phyloP scores from a whole-genome alignment of 2,113 vertebrate species.

The cat (Felis catus) region F.catus_Fca126_mat1.0 CM031419.1:123856001-123856500 shows the following conservation, averaged over 20 bases:
- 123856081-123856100: slow-evolving; percentile 59
- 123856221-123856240: slow-evolving; percentile 23
- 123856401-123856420: not conserved
- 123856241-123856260: slow-evolving; percentile 56
- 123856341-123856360: not conserved
- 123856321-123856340: not conserved
- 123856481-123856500: not conserved
- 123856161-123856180: slow-evolving; percentile 66
- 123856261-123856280: slow-evolving; percentile 56
- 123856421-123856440: not conserved
- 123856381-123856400: not conserved
- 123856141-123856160: slow-evolving; percentile 39
- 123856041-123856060: not conserved
- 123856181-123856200: not conserved
- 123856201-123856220: slow-evolving; percentile 56
- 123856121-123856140: slow-evolving; percentile 51
- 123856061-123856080: slow-evolving; percentile 59
- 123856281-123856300: not conserved
- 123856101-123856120: slow-evolving; percentile 68
- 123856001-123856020: not conserved
- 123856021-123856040: not conserved
- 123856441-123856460: not conserved
- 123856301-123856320: not conserved
- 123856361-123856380: not conserved
- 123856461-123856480: not conserved